These are phyloP conservation scores for Anguilla megastoma DNA, from an alignment of 2,797 vertebrate genomes.

Conservation along the genomic window DNA sequence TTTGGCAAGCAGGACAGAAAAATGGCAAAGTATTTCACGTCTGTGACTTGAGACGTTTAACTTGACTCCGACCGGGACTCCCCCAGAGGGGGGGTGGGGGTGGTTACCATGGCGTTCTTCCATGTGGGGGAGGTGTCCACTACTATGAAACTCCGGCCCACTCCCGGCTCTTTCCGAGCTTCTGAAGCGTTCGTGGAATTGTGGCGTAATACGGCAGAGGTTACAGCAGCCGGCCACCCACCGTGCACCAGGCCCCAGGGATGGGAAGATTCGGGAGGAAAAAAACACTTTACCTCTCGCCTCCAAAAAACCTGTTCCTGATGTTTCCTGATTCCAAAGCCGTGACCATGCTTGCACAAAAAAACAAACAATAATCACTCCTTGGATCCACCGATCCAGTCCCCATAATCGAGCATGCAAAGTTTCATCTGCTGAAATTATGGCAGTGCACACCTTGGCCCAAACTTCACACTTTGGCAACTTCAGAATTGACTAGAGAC, in stretches of 20 bases:
- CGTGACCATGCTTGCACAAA: not conserved
- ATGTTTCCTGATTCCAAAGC: not conserved
- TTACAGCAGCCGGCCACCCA: not conserved
- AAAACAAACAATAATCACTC: not conserved
- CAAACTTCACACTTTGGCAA: not conserved
- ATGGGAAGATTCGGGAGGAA: not conserved
- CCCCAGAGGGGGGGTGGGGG: not conserved
- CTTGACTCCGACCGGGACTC: not conserved
- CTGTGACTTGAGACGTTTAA: not conserved
- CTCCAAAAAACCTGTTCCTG: not conserved
- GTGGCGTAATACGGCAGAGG: not conserved
- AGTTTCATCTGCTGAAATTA: not conserved
- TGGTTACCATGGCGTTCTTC: not conserved
- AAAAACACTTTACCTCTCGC: not conserved
- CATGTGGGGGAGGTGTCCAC: not conserved
- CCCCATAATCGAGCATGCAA: not conserved
- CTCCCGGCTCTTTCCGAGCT: not conserved
- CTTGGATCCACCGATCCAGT: not conserved
- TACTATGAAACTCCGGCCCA: not conserved
- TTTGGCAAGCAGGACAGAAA: not conserved
- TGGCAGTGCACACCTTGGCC: not conserved
- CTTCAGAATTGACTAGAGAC: not conserved
- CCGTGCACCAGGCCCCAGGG: not conserved
- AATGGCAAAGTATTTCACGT: not conserved
- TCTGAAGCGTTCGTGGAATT: not conserved